Conservation (phyloP, 2,888 invertebrate genomes). For the Operophtera brumata region DNA sequence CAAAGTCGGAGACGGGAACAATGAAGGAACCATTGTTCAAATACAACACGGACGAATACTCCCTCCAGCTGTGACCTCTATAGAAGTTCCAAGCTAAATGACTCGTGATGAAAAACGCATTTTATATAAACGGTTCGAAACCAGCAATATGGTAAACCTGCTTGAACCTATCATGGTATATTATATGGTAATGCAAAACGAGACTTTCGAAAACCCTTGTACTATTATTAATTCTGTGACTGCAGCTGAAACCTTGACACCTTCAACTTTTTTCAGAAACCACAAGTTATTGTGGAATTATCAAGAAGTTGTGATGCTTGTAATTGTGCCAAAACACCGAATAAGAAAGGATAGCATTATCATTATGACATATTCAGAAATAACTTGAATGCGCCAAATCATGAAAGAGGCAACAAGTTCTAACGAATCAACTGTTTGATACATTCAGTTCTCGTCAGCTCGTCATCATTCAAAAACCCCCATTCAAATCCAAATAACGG, state of each 20-base stretch:
- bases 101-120: slow-evolving; percentile 12
- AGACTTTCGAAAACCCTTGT: slow-evolving; percentile 19
- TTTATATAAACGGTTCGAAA: slow-evolving; percentile 6
- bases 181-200: slow-evolving; percentile 2
- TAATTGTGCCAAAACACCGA: slow-evolving; percentile 1
- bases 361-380: slow-evolving; percentile 36
- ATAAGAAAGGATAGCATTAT: slow-evolving; percentile 22
- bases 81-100: slow-evolving; percentile 31
- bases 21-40: slow-evolving; percentile 46
- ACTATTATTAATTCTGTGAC: no score
- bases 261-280: not conserved
- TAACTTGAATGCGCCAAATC: slow-evolving; percentile 61
- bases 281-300: not conserved
- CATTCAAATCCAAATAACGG: not conserved
- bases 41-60: slow-evolving; percentile 35
- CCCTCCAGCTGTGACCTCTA: slow-evolving; percentile 36
- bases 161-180: slow-evolving; percentile 10
- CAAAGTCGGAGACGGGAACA: slow-evolving; percentile 33
- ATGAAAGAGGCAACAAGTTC: slow-evolving; percentile 62
- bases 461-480: slow-evolving; percentile 8
- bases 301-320: not conserved
- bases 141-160: slow-evolving; percentile 13
- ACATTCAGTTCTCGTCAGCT: slow-evolving; percentile 10
- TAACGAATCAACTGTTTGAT: slow-evolving; percentile 22
- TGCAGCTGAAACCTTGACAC: not conserved